phyloP scores from a whole-genome alignment of 2,113 vertebrate genomes.

The Podocnemis expansa region DNA sequence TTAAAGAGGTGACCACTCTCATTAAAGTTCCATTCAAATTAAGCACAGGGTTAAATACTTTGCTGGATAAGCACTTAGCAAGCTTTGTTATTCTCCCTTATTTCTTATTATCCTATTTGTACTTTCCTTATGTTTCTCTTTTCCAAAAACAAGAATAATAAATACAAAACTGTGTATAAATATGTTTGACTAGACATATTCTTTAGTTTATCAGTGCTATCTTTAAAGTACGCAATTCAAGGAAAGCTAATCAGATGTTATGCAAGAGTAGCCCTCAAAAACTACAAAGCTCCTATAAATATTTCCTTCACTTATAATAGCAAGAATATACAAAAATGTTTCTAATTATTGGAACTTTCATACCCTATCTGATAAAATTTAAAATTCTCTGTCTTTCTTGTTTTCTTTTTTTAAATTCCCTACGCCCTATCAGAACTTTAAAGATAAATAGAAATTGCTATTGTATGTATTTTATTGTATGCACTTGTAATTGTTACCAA shows the following conservation, averaged over 20 bases:
- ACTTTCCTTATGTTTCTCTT: neutral
- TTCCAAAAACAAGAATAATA: neutral
- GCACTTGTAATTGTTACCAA: constrained; percentile 18
- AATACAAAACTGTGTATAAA: neutral
- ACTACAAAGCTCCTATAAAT: neutral
- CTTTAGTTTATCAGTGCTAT: neutral
- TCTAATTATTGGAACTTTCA: neutral
- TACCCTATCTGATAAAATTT: constrained; percentile 11
- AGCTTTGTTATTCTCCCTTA: no score
- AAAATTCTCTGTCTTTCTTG: constrained; percentile 15
- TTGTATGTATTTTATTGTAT: neutral
- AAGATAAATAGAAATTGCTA: neutral
- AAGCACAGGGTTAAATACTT: neutral
- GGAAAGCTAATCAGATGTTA: neutral
- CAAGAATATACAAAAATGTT: neutral
- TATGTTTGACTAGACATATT: neutral
- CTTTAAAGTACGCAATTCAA: neutral
- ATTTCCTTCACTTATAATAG: constrained; percentile 31
- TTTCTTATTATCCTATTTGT: neutral
- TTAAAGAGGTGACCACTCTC: neutral
- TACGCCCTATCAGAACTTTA: neutral
- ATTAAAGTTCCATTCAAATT: neutral
- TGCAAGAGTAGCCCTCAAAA: neutral
- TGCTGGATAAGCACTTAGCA: neutral
- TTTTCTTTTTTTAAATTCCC: neutral